Evolutionary conservation across 1,140 invertebrate species (phyloP).

Genomic region (Macrobrachium rosenbergii): DNA sequence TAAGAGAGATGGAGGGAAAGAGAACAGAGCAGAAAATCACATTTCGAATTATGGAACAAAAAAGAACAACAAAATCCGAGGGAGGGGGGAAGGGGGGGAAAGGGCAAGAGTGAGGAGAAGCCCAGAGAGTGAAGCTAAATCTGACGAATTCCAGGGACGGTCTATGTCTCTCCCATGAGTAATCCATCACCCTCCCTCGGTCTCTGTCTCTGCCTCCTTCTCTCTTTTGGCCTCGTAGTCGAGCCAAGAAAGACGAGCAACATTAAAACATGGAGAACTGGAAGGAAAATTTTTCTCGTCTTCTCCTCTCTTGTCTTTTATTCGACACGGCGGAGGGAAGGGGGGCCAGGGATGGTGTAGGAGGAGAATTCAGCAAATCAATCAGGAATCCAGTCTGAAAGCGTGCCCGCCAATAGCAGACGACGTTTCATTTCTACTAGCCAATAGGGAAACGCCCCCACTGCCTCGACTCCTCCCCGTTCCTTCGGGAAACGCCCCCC

Average conservation of each 20-base stretch:
- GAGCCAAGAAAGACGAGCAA: constrained; percentile 4
- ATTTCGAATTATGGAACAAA: too few relatives aligned
- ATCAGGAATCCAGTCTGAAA: constrained; percentile 57
- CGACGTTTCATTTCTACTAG: constrained; percentile 40
- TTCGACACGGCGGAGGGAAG: too few relatives aligned
- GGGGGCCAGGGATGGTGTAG: constrained; percentile 7
- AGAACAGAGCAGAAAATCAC: too few relatives aligned
- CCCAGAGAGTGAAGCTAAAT: background rate
- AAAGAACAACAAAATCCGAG: too few relatives aligned
- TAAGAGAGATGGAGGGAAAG: too few relatives aligned
- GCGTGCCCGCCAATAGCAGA: constrained; percentile 42
- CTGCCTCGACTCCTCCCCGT: constrained; percentile 42
- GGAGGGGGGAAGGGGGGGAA: background rate
- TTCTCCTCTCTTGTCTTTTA: too few relatives aligned
- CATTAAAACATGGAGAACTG: constrained; percentile 9
- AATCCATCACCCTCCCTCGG: background rate
- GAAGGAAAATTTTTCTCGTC: background rate
- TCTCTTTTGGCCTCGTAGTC: constrained; percentile 8
- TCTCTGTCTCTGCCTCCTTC: constrained; percentile 25
- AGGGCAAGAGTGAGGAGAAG: background rate
- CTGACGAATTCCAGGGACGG: too few relatives aligned
- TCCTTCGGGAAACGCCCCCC: constrained; percentile 48
- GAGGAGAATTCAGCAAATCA: constrained; percentile 58
- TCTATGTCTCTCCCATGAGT: background rate
- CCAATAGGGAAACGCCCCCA: constrained; percentile 47